Conservation (phyloP, 2,113 vertebrate species). For the Cyanistes caeruleus region DNA sequence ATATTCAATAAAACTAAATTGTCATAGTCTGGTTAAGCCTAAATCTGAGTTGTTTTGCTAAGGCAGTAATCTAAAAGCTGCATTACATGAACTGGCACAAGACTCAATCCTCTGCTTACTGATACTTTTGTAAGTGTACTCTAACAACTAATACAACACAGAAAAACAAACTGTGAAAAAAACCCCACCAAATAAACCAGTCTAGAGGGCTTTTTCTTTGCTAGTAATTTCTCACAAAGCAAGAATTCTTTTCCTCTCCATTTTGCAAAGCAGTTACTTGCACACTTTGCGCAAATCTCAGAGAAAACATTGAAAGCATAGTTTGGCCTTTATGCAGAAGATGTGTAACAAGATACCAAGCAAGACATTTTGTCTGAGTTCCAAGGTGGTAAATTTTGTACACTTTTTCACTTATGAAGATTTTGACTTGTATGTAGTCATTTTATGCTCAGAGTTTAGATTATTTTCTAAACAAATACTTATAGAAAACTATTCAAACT, state of each 20-base stretch:
- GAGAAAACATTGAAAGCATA: background rate
- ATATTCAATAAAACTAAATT: background rate
- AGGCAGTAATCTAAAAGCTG: background rate
- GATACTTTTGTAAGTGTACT: background rate
- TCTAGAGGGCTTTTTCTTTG: background rate
- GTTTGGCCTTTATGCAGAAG: background rate
- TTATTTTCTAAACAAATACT: slow-evolving; percentile 77
- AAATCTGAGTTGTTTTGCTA: background rate
- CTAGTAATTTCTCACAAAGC: background rate
- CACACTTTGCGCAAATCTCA: background rate
- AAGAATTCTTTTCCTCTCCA: background rate
- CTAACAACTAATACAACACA: background rate
- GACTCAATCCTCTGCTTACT: background rate
- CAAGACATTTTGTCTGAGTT: background rate
- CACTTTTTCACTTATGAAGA: background rate
- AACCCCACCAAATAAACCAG: background rate
- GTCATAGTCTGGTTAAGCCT: background rate
- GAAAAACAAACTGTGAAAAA: background rate
- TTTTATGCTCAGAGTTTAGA: slow-evolving; percentile 61
- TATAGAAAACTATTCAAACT: slow-evolving; percentile 60
- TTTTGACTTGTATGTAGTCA: slow-evolving; percentile 17
- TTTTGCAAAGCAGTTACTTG: background rate
- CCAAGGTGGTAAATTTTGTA: background rate
- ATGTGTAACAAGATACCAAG: background rate
- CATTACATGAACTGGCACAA: background rate